Evolutionary conservation across 1,140 invertebrate genomes (phyloP), one percentile per base, ranked within the genome.

Genomic region (Hypsibius dujardini): DNA sequence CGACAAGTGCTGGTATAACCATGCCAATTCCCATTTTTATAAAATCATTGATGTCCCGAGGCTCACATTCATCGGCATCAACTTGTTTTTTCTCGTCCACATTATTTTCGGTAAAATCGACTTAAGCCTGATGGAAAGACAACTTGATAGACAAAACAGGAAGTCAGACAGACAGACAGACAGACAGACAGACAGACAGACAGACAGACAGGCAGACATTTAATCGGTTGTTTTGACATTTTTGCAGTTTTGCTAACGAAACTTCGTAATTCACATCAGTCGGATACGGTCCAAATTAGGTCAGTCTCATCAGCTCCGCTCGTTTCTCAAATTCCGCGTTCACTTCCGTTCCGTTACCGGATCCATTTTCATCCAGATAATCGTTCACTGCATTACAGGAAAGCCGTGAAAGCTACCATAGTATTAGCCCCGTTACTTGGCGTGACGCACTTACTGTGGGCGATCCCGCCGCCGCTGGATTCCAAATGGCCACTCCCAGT

Each of bases 321-420:
- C 28, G 28, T 28, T 28, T 28, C 28, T 28, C 28, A 28, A 28
- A 28, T 28, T 28, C 28, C 28, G 28, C 28, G 28, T 28, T 28
- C 28, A 28, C 28, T 28, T 28, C 28, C 28, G 28, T 28, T 28
- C 28, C 28, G 28, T 28, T 28, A 28, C 28, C 28, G 28, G 28
- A 28, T 28, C 28, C 28, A 28, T 28, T 28, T n/a, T 56, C 50
- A 56, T 56, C n/a, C 7, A 56, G 7, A 12, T 7, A 56, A 56
- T 56, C 7, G 7, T 56, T n/a, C n/a, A 12, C n/a, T 56, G n/a
- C 12, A 15, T 67, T 67, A 67, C 62, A 77, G 85, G 75, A 82
- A 83, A 77, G 83, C 83, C 2, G 79, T 85, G 15, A 79, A 91
- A 71, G 92, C 92, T 1, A 93, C 91, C 1, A 82, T 92, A 74